Evolutionary conservation across 2,888 invertebrate genomes (phyloP).

Genomic region (Sinodicranocentrus sp.): DNA sequence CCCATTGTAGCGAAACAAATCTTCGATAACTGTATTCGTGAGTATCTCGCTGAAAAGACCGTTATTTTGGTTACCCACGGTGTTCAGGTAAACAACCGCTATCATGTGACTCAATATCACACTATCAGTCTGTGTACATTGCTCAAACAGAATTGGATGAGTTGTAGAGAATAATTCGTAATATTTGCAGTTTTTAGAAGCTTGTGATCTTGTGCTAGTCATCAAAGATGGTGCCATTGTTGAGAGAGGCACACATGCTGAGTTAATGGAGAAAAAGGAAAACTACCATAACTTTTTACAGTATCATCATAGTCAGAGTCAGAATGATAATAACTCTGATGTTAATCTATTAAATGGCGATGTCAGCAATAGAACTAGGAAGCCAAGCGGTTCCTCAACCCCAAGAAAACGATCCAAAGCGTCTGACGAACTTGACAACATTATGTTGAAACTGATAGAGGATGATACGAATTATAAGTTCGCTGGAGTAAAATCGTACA

Average conservation of each 20-base stretch:
- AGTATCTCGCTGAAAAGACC: constrained; percentile 78
- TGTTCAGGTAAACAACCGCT: constrained; percentile 77
- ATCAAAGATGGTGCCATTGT: constrained; percentile 80
- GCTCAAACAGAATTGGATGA: too few species aligned
- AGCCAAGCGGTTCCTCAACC: constrained; percentile 37
- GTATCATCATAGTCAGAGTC: constrained; percentile 64
- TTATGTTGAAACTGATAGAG: constrained; percentile 60
- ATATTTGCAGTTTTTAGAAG: constrained; percentile 79
- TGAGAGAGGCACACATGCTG: constrained; percentile 79
- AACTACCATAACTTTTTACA: constrained; percentile 78
- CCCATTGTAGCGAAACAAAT: constrained; percentile 82
- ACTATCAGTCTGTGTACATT: too few species aligned
- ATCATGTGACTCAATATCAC: too few species aligned
- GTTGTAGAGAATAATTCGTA: too few species aligned
- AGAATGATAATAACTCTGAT: neutral
- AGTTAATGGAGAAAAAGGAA: constrained; percentile 78
- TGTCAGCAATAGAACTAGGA: neutral
- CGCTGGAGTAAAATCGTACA: constrained; percentile 76
- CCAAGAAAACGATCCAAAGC: constrained; percentile 56
- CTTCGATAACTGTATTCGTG: constrained; percentile 79
- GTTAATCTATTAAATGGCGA: constrained; percentile 12
- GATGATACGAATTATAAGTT: constrained; percentile 65
- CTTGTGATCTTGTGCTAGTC: constrained; percentile 80
- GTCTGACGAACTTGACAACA: constrained; percentile 54
- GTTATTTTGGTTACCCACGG: constrained; percentile 79